Evolutionary conservation across 2,113 vertebrate species (phyloP).

Genomic region (Myotis davidii): DNA sequence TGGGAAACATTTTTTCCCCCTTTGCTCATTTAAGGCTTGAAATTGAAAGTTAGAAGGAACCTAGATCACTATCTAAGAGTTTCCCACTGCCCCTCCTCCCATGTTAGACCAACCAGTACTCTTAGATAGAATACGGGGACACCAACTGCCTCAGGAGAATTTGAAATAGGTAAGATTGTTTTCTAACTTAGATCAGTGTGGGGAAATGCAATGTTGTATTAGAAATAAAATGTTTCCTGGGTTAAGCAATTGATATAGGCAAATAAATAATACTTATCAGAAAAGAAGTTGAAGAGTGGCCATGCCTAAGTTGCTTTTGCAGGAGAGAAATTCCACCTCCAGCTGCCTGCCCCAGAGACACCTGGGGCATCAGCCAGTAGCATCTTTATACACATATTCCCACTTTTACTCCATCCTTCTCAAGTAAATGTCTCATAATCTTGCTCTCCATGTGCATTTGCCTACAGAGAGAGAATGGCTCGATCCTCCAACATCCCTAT

Average conservation of each 20-base stretch:
- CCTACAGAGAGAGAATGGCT: background rate
- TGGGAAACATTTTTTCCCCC: background rate
- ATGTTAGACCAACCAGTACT: background rate
- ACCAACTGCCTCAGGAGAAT: background rate
- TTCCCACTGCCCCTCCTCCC: background rate
- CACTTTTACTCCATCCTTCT: background rate
- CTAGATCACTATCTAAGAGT: background rate
- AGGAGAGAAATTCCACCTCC: background rate
- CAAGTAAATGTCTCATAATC: background rate
- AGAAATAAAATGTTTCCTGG: slow-evolving; percentile 38
- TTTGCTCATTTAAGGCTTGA: background rate
- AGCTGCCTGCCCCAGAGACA: background rate
- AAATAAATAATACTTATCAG: background rate
- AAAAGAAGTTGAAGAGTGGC: background rate
- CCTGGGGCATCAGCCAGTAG: too few species aligned
- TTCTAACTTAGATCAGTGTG: background rate
- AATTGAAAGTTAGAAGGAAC: background rate
- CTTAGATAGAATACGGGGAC: background rate
- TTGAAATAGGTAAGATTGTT: background rate
- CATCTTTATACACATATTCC: background rate
- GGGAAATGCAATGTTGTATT: background rate
- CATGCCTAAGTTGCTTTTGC: background rate
- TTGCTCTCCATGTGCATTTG: background rate
- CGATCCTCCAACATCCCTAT: background rate
- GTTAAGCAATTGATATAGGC: background rate